Evolutionary conservation across 2,113 vertebrate species (phyloP), one percentile per base, ranked within the genome.

Genomic region (Dromiciops gliroides): DNA sequence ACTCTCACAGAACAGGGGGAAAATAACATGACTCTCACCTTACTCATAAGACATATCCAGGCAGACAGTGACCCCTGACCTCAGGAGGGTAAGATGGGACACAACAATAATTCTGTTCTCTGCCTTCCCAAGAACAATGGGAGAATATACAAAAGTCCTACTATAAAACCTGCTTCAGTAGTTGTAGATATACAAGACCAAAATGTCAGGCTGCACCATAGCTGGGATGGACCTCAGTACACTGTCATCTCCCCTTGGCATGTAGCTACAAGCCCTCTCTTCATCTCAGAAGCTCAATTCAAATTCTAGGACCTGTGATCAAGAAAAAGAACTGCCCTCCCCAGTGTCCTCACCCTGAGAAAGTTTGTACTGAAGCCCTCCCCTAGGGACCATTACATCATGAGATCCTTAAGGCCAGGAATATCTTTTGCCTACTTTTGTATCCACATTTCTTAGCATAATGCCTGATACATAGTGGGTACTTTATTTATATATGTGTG

Each of bases 391-490:
- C 67, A 44, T 44, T 67, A 3, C 37, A 37, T 31, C 44, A 19
- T 7, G 16, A 83, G 7, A 67, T 16, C n/a, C 37, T 23, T 44
- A n/a, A 83, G 7, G 5, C n/a, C n/a, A 44, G 6, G 6, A 44
- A 37, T 16, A 44, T 23, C 19, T 44, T 83, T 75, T 19, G 31
- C 31, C 12, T 75, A 14, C 37, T 75, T n/a, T 44, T 83, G 19
- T 44, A 8, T 22, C 19, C 16, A 19, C n/a, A 44, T 14, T 83
- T 83, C 67, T 44, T 22, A 83, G 67, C n/a, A 83, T 23, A 83
- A 0, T 8, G n/a, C 6, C 7, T 44, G n/a, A 2, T 6, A 44
- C 16, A 23, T 44, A 23, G n/a, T n/a, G 44, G 2, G 19, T n/a
- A 83, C 19, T 83, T 83, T 23, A 44, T 83, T n/a, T n/a, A n/a